phyloP scores from a whole-genome alignment of 1,140 invertebrate species.

The Pseudoatta argentina region DNA sequence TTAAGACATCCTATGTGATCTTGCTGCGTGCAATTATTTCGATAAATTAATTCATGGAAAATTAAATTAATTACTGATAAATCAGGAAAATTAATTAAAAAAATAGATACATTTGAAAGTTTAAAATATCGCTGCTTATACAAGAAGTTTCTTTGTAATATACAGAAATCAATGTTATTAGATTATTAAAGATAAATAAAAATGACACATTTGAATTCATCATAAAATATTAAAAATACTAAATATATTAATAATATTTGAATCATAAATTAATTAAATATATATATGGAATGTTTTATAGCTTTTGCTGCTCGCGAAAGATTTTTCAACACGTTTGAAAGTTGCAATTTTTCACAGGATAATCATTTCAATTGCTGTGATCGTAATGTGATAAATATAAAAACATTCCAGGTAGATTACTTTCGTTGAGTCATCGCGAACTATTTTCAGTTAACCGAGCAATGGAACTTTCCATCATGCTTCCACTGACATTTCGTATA shows the following conservation, averaged over 20 bases:
- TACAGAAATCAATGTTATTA: neutral
- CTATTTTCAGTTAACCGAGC: slow-evolving; percentile 43
- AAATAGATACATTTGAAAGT: neutral
- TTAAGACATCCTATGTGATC: neutral
- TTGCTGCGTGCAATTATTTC: neutral
- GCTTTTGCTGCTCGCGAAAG: neutral
- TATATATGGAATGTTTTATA: neutral
- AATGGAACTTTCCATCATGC: neutral
- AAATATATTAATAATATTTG: neutral
- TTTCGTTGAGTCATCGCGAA: slow-evolving; percentile 23
- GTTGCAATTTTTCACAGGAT: neutral
- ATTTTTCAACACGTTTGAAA: neutral
- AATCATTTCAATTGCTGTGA: neutral
- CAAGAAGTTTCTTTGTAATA: neutral
- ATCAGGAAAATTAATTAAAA: neutral
- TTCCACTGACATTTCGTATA: neutral
- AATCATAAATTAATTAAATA: neutral
- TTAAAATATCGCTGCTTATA: neutral
- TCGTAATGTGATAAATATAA: neutral
- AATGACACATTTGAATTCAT: neutral
- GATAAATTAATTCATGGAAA: neutral
- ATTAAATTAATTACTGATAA: neutral
- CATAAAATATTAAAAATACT: neutral
- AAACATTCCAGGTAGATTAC: slow-evolving; percentile 25
- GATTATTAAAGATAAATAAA: neutral